Evolutionary conservation across 2,113 vertebrate species (phyloP).

Genomic region (Brachypodius melanocephalos): DNA sequence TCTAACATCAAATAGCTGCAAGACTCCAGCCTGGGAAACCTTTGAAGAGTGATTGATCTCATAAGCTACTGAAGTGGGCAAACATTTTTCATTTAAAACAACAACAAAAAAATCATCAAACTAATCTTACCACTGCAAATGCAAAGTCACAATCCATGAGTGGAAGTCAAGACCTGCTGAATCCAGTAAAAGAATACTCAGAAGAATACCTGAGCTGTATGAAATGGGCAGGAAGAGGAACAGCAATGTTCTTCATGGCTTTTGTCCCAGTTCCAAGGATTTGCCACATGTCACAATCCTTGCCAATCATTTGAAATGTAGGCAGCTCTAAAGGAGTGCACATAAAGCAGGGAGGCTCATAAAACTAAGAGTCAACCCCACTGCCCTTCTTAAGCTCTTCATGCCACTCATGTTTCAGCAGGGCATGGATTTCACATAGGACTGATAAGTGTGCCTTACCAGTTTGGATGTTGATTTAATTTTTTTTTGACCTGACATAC

Average conservation of each 20-base stretch:
- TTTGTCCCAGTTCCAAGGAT: background rate
- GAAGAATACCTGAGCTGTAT: background rate
- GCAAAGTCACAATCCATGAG: background rate
- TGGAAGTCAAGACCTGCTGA: background rate
- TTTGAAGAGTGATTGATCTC: background rate
- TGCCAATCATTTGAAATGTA: background rate
- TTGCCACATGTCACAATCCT: fast-evolving
- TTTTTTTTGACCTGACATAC: background rate
- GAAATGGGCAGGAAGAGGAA: background rate
- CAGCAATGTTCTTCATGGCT: background rate
- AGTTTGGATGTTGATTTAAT: background rate
- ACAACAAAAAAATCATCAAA: background rate
- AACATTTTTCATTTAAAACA: background rate
- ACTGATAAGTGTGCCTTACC: background rate
- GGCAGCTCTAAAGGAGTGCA: background rate
- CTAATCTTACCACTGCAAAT: background rate
- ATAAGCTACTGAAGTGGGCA: background rate
- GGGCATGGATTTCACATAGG: background rate
- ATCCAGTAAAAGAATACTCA: background rate
- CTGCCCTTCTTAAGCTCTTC: background rate
- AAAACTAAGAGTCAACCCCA: background rate
- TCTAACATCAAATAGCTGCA: background rate
- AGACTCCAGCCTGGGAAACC: background rate
- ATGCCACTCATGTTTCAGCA: background rate
- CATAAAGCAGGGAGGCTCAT: background rate